Evolutionary conservation across 2,113 vertebrate species (phyloP), one percentile per base, ranked within the genome.

Genomic region (Sylvilagus bachmani): DNA sequence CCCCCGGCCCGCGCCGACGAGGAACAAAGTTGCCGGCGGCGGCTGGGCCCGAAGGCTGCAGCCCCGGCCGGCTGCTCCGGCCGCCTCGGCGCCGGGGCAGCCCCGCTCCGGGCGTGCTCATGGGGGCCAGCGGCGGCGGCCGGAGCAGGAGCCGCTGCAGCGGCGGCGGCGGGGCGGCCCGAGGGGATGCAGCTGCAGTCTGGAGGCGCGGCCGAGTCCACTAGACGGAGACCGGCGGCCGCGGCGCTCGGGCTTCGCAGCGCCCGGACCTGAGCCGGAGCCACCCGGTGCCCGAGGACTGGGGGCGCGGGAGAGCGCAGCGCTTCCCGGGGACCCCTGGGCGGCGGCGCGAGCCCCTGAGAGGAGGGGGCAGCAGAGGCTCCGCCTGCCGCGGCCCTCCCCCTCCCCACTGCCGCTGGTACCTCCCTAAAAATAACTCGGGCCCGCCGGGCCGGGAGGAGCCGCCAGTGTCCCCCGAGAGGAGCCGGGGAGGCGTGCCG

Each of bases 121-220:
- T 97, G 97, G 96, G 90, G 71, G 91, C 91, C 62, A 80, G 1
- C 66, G 88, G 79, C 62, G 77, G 95, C 95, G 64, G 80, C 86
- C 22, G 25, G 92, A 71, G 95, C 89, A 6, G 53, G 78, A 21
- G 58, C 21, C 53, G 55, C 55, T 38, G 91, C 85, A 55, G 95
- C 78, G 89, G 93, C 81, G 67, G 90, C 88, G 64, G 92, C 92
- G 73, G n/a, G 93, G 95, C 86, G 94, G 95, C 95, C 96, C 78
- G 89, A 58, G 95, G 98, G 96, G 95, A 96, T 97, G 97, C 97
- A 91, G 96, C 97, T 80, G 97, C 97, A 93, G 71, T 75, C 95
- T 44, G 90, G 94, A 58, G 91, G 83, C 22, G 36, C 95, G 83
- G 92, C 95, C 55, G 90, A 93, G 93, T 79, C 75, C 92, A 86